Percentiles rank a stretch among this genome's conserved stretches.
Evolutionary conservation across 92 coral and sea anemone species (phyloP).

Genomic region (Nematostella vectensis): DNA sequence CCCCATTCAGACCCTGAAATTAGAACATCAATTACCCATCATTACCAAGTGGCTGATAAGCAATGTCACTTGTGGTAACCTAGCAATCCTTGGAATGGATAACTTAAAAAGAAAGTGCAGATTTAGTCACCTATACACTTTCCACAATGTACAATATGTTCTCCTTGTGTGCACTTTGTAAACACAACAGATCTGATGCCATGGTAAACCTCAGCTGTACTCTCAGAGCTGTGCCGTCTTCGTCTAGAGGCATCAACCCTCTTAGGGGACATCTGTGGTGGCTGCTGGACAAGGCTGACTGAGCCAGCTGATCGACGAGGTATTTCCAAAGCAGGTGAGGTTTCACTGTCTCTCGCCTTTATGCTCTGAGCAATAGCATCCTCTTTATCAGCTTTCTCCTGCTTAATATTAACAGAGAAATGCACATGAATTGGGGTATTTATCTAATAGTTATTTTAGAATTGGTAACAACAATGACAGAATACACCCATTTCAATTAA

Average conservation of each 20-base stretch:
- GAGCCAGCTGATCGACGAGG: conserved; percentile 27
- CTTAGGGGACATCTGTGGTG: conserved; percentile 24
- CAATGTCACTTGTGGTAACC: too few relatives aligned
- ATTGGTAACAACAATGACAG: too few relatives aligned
- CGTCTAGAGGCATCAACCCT: conserved; percentile 27
- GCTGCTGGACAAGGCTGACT: conserved; percentile 2
- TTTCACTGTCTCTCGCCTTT: conserved; percentile 32
- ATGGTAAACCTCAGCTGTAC: conserved; percentile 42
- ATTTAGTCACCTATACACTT: conserved; percentile 67
- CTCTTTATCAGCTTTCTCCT: conserved; percentile 49
- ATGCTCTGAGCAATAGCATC: conserved; percentile 33
- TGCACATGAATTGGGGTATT: too few relatives aligned
- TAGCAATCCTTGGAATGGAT: too few relatives aligned
- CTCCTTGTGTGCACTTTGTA: too few relatives aligned
- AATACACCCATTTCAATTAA: too few relatives aligned
- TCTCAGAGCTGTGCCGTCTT: conserved; percentile 68
- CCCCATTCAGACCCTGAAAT: too few relatives aligned
- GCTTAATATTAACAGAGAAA: too few relatives aligned
- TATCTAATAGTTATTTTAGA: too few relatives aligned
- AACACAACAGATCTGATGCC: conserved; percentile 65
- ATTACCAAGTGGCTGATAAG: too few relatives aligned
- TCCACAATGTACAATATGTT: conserved; percentile 82
- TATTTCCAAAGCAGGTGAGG: conserved; percentile 39
- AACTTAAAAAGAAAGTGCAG: too few relatives aligned
- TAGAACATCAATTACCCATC: too few relatives aligned